Evolutionary conservation across 1,140 invertebrate species (phyloP).

Genomic region (Atta colombica): DNA sequence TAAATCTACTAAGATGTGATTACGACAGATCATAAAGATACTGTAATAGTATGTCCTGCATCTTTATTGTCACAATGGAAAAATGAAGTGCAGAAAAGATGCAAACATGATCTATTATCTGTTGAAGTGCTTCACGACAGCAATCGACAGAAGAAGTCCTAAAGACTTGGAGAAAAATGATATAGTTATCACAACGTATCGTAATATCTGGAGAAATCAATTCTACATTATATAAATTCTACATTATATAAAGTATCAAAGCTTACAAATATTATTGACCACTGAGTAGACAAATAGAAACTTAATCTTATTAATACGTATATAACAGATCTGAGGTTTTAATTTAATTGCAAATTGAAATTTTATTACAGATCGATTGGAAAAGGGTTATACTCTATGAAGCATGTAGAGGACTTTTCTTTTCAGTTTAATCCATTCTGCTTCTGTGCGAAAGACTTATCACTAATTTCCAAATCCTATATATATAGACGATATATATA

Average conservation of each 20-base stretch:
- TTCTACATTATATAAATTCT: conserved; percentile 9
- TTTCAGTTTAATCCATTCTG: too few relatives aligned
- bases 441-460: too few relatives aligned
- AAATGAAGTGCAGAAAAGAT: conserved; percentile 91
- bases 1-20: too few relatives aligned
- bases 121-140: conserved; percentile 94
- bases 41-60: conserved; percentile 96
- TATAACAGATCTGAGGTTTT: not conserved
- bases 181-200: conserved; percentile 93
- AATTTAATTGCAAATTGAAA: not conserved
- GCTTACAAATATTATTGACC: conserved; percentile 9
- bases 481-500: not conserved
- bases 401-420: conserved; percentile 84
- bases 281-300: not conserved
- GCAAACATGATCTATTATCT: conserved; percentile 88
- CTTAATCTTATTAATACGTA: not conserved
- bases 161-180: conserved; percentile 89
- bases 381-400: conserved; percentile 96
- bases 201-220: conserved; percentile 87
- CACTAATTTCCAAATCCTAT: not conserved
- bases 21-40: conserved; percentile 86
- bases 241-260: conserved; percentile 69
- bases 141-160: conserved; percentile 89
- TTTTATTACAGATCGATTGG: conserved; percentile 89
- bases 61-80: conserved; percentile 93